Conservation (phyloP, 2,888 invertebrate species). For the Cistogaster globosa region DNA sequence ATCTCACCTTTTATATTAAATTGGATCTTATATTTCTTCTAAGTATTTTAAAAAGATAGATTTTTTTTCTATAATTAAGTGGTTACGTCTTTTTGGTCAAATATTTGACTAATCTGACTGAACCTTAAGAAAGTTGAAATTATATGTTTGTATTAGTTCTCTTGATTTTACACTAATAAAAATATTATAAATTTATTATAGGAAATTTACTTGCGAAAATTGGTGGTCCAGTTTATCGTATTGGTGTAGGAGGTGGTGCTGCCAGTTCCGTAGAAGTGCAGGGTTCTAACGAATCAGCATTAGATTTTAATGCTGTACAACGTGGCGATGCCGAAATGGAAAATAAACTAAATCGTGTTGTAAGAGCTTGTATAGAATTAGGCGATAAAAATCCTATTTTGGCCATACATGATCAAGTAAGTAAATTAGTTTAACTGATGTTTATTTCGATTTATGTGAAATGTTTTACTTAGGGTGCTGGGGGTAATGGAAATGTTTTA, state of each 20-base stretch:
- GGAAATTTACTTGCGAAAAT: conserved; percentile 97
- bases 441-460: neutral
- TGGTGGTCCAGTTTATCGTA: conserved; percentile 98
- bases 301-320: conserved; percentile 99
- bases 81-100: too few relatives aligned
- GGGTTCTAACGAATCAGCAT: conserved; percentile 91
- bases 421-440: neutral
- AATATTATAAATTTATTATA: conserved; percentile 43
- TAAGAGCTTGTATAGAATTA: conserved; percentile 95
- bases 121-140: too few relatives aligned
- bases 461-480: conserved; percentile 88
- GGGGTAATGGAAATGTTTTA: conserved; percentile 98
- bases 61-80: too few relatives aligned
- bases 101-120: too few relatives aligned
- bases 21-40: too few relatives aligned
- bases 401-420: conserved; percentile 96
- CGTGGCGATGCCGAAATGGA: conserved; percentile 98
- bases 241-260: conserved; percentile 99
- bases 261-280: conserved; percentile 98
- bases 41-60: too few relatives aligned
- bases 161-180: too few relatives aligned
- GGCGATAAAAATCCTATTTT: conserved; percentile 92
- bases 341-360: conserved; percentile 96
- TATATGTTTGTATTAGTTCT: too few relatives aligned
- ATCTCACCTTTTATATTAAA: too few relatives aligned